Base-by-base conservation (phyloP, 2,113 vertebrate genomes). In the Corvus hawaiiensis region DNA sequence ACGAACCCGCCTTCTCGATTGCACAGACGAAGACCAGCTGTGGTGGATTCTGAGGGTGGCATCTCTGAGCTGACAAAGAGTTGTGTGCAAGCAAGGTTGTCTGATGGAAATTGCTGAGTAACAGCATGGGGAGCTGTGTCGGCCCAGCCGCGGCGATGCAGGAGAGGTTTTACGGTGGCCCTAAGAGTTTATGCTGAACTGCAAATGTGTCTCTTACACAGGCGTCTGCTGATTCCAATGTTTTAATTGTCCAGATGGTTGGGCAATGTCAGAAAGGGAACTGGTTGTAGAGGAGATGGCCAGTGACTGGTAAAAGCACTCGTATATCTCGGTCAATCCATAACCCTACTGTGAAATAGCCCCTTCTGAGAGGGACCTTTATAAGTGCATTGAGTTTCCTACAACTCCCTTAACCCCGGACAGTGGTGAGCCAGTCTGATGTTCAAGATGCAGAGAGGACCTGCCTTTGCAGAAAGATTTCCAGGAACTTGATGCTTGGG, bases 21-120 rank as follows among this genome's bases (percentile, higher is more conserved):
- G 92, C 94, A 94, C 91, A 83, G 94, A 93, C 1, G 93, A 94
- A 96, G 97, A 91, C 87, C 84, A 94, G 85, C 95, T 87, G 58
- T 78, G 96, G 96, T 74, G 93, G 95, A 95, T 96, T 97, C 95
- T 83, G 96, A 97, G 81, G 92, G 97, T 91, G 71, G 82, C 74
- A 5, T 89, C 94, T 94, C 59, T 92, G 85, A 96, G 91, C 73
- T 80, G 89, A 92, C 59, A 80, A 97, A 96, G 93, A 90, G 80
- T 35, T 92, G 90, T 18, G 9, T 7, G 2, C 94, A 87, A 92
- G 94, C 96, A 68, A 90, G 91, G 41, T 93, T 69, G 79, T 95
- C 93, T 94, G 59, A 80, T 92, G 94, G 94, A 90, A 76, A 9
- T 61, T 64, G 96, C 94, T 91, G 96, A 97, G 94, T 95, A 85